Evolutionary conservation across 2,888 invertebrate species (phyloP), one percentile per base, ranked within the genome.

Genomic region (Ormyrus pomaceus): DNA sequence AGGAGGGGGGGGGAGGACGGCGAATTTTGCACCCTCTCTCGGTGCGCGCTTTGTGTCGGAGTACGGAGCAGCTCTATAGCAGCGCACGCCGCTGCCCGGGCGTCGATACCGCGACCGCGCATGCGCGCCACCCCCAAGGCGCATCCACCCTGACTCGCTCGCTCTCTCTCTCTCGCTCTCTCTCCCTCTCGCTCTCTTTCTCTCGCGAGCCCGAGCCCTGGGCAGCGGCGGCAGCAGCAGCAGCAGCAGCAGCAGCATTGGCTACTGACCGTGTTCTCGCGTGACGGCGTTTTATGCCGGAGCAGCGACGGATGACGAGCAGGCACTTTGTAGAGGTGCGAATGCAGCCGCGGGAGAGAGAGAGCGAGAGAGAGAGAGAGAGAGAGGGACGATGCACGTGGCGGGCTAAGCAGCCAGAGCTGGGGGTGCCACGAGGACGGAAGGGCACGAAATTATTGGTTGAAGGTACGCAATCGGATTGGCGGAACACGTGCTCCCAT

Each of bases 51-150:
- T 53, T 19, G 61, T 10, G 10, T 19, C 13, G 13, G 10, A 8
- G 46, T 51, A 11, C 53, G 34, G 4, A 5, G 72, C 80, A 75
- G 79, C 69, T 80, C 78, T 79, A 71, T 59, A 55, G 65, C 71
- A 19, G 62, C 55, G 51, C 34, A 34, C 34, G 34, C 72, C 77
- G 68, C 64, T 81, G 86, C 87, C 90, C 89, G 89, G 90, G 89
- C 87, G 88, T 88, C 88, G 89, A 89, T 87, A 88, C 84, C 58
- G 82, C 83, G 82, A 86, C 84, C 86, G 88, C 90, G 90, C 90
- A 85, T 86, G 90, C 90, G 90, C 90, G 87, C 86, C 87, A 85
- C 87, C 88, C 88, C 88, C 86, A 84, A 59, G 59, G 70, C 77
- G 69, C 72, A 58, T 69, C 79, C 69, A 72, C 66, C 72, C 61